Evolutionary conservation across 2,113 vertebrate genomes (phyloP).

Genomic region (Hepsetus odoe): DNA sequence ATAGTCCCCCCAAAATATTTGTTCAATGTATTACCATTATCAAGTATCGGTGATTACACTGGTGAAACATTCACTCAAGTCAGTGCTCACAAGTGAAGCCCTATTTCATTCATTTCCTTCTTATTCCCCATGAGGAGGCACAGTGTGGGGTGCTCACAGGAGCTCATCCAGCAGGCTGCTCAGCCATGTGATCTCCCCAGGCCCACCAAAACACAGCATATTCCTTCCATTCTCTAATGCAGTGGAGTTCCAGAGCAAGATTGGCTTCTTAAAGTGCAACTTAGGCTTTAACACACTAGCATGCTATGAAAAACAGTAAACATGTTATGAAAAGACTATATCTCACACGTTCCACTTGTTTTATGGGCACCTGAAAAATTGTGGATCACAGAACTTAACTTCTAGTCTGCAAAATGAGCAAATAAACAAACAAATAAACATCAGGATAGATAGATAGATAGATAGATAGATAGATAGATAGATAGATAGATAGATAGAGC

Average conservation of each 20-base stretch:
- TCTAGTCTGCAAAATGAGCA: no score
- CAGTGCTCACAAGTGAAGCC: background rate
- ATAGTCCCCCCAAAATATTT: background rate
- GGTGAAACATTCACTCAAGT: background rate
- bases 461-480: no score
- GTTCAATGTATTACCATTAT: no score
- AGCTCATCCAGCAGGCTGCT: constrained; percentile 28
- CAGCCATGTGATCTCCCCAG: background rate
- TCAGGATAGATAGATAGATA: no score
- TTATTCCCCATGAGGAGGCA: constrained; percentile 21
- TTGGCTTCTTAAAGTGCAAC: background rate
- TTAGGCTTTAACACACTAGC: background rate
- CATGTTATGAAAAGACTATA: no score
- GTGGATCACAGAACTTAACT: no score
- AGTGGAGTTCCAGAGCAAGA: background rate
- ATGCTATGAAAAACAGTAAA: no score
- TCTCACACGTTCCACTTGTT: no score
- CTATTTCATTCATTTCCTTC: constrained; percentile 7
- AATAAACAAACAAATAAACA: no score
- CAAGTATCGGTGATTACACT: background rate
- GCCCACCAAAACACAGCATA: background rate
- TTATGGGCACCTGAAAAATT: no score
- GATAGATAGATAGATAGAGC: no score
- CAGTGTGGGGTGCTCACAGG: constrained; percentile 20
- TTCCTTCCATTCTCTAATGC: background rate